Evolutionary conservation across 2,113 vertebrate species (phyloP).

Genomic region (Felis catus): F.catus_Fca126_mat1.0 CM031415.1:199951001-199951500

Average conservation of each 20-base stretch:
- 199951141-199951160: background rate
- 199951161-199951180: background rate
- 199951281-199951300: too few species aligned
- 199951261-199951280: background rate
- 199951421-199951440: too few species aligned
- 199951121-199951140: background rate
- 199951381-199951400: too few species aligned
- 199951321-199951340: too few species aligned
- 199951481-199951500: too few species aligned
- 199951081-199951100: background rate
- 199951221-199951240: background rate
- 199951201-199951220: background rate
- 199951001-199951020: background rate
- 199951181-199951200: background rate
- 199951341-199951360: too few species aligned
- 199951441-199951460: too few species aligned
- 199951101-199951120: background rate
- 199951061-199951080: too few species aligned
- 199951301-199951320: too few species aligned
- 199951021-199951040: fast-evolving
- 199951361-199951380: too few species aligned
- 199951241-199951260: background rate
- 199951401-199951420: too few species aligned
- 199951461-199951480: too few species aligned
- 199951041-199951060: background rate